Evolutionary conservation across 2,888 invertebrate species (phyloP).

Genomic region (Brenthis hecate): DNA sequence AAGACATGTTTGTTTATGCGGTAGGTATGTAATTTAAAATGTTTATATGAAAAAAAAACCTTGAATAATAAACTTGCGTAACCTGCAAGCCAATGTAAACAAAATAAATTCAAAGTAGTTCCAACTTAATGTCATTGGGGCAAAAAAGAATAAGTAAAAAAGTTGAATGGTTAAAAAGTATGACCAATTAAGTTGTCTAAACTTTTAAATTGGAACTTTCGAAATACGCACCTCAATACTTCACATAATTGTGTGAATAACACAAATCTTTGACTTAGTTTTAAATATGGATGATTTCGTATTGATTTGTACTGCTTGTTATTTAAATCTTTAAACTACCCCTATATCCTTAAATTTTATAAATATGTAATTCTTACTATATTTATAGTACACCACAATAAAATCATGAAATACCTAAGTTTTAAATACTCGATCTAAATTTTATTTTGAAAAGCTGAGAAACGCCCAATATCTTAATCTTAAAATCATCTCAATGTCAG

Average conservation of each 20-base stretch:
- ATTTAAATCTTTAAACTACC: neutral
- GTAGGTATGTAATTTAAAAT: too few species aligned
- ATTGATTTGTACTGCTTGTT: neutral
- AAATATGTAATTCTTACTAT: too few species aligned
- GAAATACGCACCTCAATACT: constrained; percentile 29
- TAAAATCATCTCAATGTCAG: neutral
- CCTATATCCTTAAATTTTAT: too few species aligned
- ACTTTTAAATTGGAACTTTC: constrained; percentile 35
- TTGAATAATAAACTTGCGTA: too few species aligned
- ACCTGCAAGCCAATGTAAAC: too few species aligned
- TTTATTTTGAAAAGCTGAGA: too few species aligned
- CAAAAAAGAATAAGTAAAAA: constrained; percentile 1
- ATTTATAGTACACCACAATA: too few species aligned
- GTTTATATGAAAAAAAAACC: too few species aligned
- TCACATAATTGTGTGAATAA: neutral
- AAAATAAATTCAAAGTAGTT: too few species aligned
- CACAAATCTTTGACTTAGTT: neutral
- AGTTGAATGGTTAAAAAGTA: constrained; percentile 34
- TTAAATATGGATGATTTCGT: neutral
- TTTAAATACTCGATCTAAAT: too few species aligned
- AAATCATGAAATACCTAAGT: too few species aligned
- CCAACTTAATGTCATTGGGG: constrained; percentile 22
- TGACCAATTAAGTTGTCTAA: constrained; percentile 28
- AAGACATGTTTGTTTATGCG: too few species aligned
- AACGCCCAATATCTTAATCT: neutral